A percentile compares a stretch with the other conserved stretches of the same genome.
phyloP scores from a whole-genome alignment of 2,797 vertebrate species.

The Danio albolineatus region DNA sequence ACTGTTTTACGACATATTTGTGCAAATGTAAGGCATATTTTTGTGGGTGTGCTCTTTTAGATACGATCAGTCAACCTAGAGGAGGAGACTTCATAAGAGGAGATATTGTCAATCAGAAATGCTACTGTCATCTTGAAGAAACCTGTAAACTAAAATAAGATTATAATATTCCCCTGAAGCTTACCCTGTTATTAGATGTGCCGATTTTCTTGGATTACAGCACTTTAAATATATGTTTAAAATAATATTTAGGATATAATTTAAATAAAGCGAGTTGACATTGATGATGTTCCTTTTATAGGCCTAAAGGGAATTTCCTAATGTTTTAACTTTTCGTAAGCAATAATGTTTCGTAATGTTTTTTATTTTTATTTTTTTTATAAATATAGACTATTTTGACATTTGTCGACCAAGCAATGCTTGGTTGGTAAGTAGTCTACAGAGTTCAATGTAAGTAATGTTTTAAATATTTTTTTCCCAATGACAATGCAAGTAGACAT shows the following conservation, averaged over 20 bases:
- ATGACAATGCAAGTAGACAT: neutral
- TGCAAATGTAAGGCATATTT: neutral
- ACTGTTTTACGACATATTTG: neutral
- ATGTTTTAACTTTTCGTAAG: conserved; percentile 1
- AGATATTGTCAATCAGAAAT: neutral
- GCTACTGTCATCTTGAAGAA: neutral
- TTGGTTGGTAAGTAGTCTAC: neutral
- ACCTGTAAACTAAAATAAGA: neutral
- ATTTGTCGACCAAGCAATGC: neutral
- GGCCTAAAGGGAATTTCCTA: neutral
- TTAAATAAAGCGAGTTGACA: neutral
- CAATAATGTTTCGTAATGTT: neutral
- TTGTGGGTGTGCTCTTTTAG: neutral
- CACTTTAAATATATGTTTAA: neutral
- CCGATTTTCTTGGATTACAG: neutral
- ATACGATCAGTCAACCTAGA: neutral
- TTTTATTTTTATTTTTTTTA: neutral
- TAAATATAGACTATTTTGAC: neutral
- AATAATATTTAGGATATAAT: no score
- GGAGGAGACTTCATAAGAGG: neutral
- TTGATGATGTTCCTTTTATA: neutral
- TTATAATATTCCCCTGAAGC: neutral
- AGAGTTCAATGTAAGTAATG: neutral
- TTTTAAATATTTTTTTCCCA: neutral
- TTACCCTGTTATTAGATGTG: neutral